A percentile compares a stretch with the other conserved stretches of the same genome.
phyloP scores from a whole-genome alignment of 2,797 vertebrate genomes.

The Melanotaenia parkinsoni region DNA sequence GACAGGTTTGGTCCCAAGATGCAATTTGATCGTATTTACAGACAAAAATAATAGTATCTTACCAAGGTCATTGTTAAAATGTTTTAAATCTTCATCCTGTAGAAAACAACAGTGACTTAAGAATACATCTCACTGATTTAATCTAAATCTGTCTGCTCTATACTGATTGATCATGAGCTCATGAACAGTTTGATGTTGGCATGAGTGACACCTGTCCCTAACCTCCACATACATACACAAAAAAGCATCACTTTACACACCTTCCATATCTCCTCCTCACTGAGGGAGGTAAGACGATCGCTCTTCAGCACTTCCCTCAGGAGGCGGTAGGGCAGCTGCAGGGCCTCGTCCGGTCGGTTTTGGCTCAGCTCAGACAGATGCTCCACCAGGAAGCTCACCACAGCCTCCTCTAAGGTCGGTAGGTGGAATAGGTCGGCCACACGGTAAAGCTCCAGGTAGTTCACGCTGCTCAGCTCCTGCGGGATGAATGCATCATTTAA shows the following conservation, averaged over 20 bases:
- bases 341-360: conserved; percentile 90
- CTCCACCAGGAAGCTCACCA: conserved; percentile 95
- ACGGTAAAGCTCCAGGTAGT: conserved; percentile 97
- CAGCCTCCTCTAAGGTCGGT: conserved; percentile 92
- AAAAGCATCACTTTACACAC: conserved; percentile 70
- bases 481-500: conserved; percentile 10
- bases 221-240: not conserved
- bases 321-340: conserved; percentile 93
- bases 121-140: not conserved
- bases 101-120: not conserved
- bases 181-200: not conserved
- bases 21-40: no score
- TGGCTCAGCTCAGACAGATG: conserved; percentile 94
- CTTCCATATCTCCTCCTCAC: conserved; percentile 98
- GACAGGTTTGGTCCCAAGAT: no score
- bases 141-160: not conserved
- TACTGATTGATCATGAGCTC: not conserved
- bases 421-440: conserved; percentile 98
- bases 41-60: no score
- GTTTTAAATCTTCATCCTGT: no score
- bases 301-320: conserved; percentile 96
- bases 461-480: conserved; percentile 95
- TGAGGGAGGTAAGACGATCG: conserved; percentile 95
- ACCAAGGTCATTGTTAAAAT: no score
- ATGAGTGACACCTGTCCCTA: not conserved